Conservation (phyloP, 1,140 invertebrate species). For the Cotesia vestalis region DNA sequence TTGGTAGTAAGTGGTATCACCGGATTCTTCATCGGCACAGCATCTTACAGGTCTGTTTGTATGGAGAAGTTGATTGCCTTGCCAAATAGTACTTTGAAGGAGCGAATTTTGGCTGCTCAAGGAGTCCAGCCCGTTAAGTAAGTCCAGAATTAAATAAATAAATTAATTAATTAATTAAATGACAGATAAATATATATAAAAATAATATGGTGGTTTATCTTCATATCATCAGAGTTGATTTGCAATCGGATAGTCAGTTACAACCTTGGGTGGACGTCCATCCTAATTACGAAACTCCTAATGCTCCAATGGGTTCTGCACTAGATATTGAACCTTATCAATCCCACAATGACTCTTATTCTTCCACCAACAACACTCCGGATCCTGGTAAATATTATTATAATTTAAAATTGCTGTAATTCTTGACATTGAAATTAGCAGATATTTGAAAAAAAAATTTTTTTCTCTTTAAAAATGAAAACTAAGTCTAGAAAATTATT, state of each 20-base stretch:
- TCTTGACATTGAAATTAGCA: too few species aligned
- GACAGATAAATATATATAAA: background rate
- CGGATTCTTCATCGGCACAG: constrained; percentile 80
- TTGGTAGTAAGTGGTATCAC: constrained; percentile 68
- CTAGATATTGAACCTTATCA: constrained; percentile 33
- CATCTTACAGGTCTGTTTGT: constrained; percentile 78
- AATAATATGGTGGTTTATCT: too few species aligned
- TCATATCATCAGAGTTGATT: background rate
- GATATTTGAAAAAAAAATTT: too few species aligned
- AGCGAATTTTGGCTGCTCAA: constrained; percentile 47
- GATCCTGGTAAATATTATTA: constrained; percentile 13
- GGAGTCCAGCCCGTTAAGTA: constrained; percentile 27
- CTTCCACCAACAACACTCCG: background rate
- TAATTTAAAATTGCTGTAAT: background rate
- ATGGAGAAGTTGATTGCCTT: constrained; percentile 79
- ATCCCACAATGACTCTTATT: background rate
- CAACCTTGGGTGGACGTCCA: constrained; percentile 13
- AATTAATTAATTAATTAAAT: background rate
- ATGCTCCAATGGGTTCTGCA: constrained; percentile 15
- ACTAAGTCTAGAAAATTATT: too few species aligned
- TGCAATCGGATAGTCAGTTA: constrained; percentile 1
- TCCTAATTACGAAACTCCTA: background rate
- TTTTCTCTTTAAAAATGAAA: too few species aligned
- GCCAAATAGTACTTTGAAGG: constrained; percentile 71
- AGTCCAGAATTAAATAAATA: background rate